Evolutionary conservation across 2,797 vertebrate genomes (phyloP).

Genomic region (Eleutherodactylus coqui): DNA sequence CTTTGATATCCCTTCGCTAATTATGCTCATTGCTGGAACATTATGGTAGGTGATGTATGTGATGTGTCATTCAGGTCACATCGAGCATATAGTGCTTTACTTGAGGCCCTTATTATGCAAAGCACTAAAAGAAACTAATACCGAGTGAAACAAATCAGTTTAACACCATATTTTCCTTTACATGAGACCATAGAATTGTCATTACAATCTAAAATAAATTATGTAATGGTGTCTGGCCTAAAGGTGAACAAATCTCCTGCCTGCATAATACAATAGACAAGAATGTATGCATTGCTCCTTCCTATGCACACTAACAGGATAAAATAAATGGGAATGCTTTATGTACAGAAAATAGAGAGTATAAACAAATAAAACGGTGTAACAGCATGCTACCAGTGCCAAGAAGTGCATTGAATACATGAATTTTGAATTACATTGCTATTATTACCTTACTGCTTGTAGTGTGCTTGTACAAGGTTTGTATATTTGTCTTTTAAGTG

Average conservation of each 20-base stretch:
- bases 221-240: conserved; percentile 21
- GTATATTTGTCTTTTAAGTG: too few species aligned
- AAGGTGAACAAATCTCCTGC: conserved; percentile 1
- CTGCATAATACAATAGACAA: conserved; percentile 19
- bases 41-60: neutral
- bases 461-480: too few species aligned
- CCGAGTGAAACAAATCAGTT: conserved; percentile 28
- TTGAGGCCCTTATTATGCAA: neutral
- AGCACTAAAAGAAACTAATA: conserved; percentile 21
- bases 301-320: neutral
- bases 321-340: neutral
- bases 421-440: too few species aligned
- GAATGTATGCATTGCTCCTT: neutral
- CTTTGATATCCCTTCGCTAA: conserved; percentile 1
- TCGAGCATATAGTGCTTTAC: neutral
- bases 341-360: neutral
- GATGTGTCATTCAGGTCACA: conserved; percentile 2
- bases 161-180: conserved; percentile 24
- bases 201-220: conserved; percentile 28
- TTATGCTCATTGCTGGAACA: neutral
- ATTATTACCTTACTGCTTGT: too few species aligned
- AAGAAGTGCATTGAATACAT: too few species aligned
- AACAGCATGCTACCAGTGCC: too few species aligned
- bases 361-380: neutral
- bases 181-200: conserved; percentile 19